These are phyloP conservation scores for Montipora capitata DNA, from an alignment of 92 coral and sea anemone genomes.

Conservation along the genomic window DNA sequence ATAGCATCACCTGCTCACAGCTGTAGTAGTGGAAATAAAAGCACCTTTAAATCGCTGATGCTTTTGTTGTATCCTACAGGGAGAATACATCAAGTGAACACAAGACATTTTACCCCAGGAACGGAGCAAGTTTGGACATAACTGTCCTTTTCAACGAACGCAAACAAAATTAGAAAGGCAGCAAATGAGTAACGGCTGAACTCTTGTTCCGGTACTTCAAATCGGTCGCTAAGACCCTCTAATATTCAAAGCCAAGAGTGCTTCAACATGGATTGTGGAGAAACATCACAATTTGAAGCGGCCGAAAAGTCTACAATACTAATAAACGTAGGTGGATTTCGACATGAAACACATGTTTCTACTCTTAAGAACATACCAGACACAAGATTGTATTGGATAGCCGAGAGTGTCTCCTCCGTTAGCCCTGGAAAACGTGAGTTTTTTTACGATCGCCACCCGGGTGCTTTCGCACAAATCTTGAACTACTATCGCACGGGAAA, in stretches of 20 bases:
- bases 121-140: not conserved
- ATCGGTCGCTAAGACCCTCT: conserved; percentile 9
- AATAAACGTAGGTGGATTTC: conserved; percentile 91
- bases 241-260: conserved; percentile 12
- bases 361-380: conserved; percentile 91
- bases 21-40: conserved; percentile 25
- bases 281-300: conserved; percentile 63
- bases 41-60: conserved; percentile 32
- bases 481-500: conserved; percentile 93
- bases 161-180: not conserved
- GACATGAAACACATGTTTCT: conserved; percentile 86
- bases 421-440: conserved; percentile 78
- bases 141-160: not conserved
- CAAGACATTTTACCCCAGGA: conserved; percentile 1
- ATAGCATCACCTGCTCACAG: conserved; percentile 41
- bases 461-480: conserved; percentile 86
- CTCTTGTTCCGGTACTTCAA: conserved; percentile 17
- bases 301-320: conserved; percentile 80
- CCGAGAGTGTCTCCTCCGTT: conserved; percentile 73
- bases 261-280: conserved; percentile 64
- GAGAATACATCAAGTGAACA: not conserved
- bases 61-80: conserved; percentile 28
- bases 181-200: not conserved
- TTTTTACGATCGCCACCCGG: conserved; percentile 92
- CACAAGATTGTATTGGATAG: conserved; percentile 89